phyloP scores from a whole-genome alignment of 2,113 vertebrate species.

The Sarotherodon lohbergeri region DNA sequence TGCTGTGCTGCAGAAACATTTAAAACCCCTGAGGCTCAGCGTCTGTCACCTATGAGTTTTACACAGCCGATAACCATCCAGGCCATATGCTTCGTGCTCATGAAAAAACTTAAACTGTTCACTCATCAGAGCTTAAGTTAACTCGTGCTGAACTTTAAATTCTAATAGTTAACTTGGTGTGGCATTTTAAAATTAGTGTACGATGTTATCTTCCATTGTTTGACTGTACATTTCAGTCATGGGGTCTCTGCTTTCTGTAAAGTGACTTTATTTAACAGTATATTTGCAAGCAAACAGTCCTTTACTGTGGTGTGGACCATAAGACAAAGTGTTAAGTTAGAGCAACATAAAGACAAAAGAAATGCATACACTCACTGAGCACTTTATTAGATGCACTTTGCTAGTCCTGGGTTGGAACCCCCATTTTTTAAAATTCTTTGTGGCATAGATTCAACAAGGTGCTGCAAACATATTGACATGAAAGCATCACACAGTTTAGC shows the following conservation, averaged over 20 bases:
- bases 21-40: conserved; percentile 7
- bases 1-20: neutral
- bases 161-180: neutral
- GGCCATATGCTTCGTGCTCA: neutral
- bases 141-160: neutral
- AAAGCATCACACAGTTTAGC: neutral
- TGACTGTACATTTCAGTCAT: neutral
- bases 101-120: neutral
- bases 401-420: neutral
- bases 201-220: neutral
- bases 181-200: neutral
- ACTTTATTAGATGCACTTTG: neutral
- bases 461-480: neutral
- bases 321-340: neutral
- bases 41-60: conserved; percentile 49
- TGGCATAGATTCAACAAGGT: neutral
- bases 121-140: neutral
- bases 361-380: neutral
- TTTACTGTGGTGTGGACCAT: neutral
- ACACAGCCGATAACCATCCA: neutral
- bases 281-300: neutral
- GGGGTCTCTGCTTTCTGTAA: neutral
- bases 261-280: neutral
- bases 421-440: neutral
- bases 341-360: neutral